These are phyloP conservation scores for Cebidichthys violaceus DNA, from an alignment of 2,113 vertebrate genomes.

Conservation along the genomic window DNA sequence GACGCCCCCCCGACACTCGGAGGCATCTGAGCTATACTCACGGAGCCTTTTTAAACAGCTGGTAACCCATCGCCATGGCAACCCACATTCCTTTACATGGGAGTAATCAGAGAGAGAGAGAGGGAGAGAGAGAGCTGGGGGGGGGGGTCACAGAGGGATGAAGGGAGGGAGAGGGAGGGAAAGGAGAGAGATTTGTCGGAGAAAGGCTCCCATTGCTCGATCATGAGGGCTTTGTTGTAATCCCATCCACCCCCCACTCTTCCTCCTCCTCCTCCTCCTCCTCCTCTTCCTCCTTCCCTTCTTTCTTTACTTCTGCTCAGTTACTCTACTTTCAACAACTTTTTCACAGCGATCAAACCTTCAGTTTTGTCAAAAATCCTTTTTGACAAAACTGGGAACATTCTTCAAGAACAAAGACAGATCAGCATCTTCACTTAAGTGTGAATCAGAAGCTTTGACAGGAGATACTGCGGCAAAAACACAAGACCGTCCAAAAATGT, in stretches of 20 bases:
- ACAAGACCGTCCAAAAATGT: not conserved
- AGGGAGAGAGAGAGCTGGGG: slow-evolving; percentile 22
- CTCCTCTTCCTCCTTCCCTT: not conserved
- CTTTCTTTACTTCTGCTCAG: not conserved
- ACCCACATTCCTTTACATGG: slow-evolving; percentile 89
- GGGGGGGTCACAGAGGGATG: not conserved
- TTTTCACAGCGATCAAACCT: not conserved
- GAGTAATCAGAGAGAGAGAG: slow-evolving; percentile 83
- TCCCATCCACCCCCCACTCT: slow-evolving; percentile 60
- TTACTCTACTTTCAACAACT: not conserved
- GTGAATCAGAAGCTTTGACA: not conserved
- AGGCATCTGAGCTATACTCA: slow-evolving; percentile 63
- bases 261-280: slow-evolving; percentile 37
- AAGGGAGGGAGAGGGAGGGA: slow-evolving; percentile 60
- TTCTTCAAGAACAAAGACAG: not conserved
- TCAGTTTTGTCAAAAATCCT: not conserved
- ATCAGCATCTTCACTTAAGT: not conserved
- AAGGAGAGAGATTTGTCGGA: slow-evolving; percentile 24
- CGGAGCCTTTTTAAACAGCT: slow-evolving; percentile 74
- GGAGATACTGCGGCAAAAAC: not conserved
- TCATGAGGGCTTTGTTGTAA: slow-evolving; percentile 74
- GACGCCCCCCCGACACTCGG: slow-evolving; percentile 5
- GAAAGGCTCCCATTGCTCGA: slow-evolving; percentile 48
- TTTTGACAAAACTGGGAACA: not conserved
- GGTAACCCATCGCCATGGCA: slow-evolving; percentile 83